These are phyloP conservation scores for Eupithecia exiguata DNA, from an alignment of 2,888 invertebrate genomes.

Conservation along the genomic window DNA sequence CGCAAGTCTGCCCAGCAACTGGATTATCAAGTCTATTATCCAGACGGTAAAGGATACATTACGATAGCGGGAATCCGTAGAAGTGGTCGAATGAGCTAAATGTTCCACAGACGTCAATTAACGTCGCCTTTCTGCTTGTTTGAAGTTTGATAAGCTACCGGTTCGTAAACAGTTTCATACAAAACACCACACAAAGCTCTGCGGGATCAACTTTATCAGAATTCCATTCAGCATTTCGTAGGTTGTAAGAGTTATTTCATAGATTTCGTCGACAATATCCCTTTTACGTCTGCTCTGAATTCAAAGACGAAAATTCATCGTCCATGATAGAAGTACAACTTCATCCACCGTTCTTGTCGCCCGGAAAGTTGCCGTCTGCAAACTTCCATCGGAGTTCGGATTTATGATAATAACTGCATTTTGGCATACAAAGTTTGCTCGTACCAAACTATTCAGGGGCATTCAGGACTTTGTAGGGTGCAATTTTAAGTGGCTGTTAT, in stretches of 20 bases:
- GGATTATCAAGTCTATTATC: constrained; percentile 49
- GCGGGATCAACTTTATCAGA: not conserved
- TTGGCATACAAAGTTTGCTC: constrained; percentile 51
- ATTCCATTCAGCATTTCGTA: not conserved
- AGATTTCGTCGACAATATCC: constrained; percentile 11
- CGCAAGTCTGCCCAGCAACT: constrained; percentile 55
- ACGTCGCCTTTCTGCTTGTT: constrained; percentile 62
- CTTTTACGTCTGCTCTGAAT: constrained; percentile 27
- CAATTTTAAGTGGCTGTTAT: constrained; percentile 21
- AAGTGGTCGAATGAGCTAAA: constrained; percentile 71
- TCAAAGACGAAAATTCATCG: constrained; percentile 39
- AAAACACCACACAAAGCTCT: not conserved
- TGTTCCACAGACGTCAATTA: constrained; percentile 78
- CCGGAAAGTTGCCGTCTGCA: constrained; percentile 57
- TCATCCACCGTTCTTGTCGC: constrained; percentile 48
- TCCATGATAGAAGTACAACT: constrained; percentile 45
- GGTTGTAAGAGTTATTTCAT: not conserved
- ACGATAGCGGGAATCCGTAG: constrained; percentile 49
- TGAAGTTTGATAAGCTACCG: constrained; percentile 50
- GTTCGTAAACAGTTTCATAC: constrained; percentile 35
- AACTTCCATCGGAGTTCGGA: constrained; percentile 59
- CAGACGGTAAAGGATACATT: constrained; percentile 27
- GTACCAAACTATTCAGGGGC: constrained; percentile 45
- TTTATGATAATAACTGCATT: constrained; percentile 58
- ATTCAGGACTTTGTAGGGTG: constrained; percentile 24